These are phyloP conservation scores for Acanthopleura granulata DNA, from an alignment of 2,888 invertebrate species.

Conservation along the genomic window DNA sequence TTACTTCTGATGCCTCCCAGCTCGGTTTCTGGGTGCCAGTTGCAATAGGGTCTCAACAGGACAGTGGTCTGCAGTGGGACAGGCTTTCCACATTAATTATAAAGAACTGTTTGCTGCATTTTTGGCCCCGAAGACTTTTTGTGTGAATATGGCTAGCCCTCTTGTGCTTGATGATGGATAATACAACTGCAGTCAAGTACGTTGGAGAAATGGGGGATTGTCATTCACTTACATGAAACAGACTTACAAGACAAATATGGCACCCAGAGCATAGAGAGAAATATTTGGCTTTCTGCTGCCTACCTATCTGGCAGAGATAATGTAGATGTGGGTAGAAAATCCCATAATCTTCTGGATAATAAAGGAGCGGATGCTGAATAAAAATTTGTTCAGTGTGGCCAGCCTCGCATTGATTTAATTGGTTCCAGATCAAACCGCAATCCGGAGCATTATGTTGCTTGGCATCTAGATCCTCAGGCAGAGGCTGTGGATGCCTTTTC, in stretches of 20 bases:
- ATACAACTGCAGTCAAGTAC: neutral
- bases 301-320: neutral
- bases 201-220: neutral
- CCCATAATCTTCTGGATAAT: neutral
- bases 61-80: neutral
- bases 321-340: neutral
- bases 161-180: neutral
- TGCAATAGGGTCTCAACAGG: neutral
- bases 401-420: neutral
- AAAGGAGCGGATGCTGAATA: constrained; percentile 15
- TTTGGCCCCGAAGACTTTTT: neutral
- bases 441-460: neutral
- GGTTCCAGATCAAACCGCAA: neutral
- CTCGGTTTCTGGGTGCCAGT: neutral
- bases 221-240: neutral
- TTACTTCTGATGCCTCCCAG: neutral
- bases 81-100: neutral
- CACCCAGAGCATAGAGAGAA: neutral
- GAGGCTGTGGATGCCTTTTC: constrained; percentile 16
- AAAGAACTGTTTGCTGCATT: neutral
- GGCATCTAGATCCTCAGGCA: constrained; percentile 17
- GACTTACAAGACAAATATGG: neutral
- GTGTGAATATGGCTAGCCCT: neutral
- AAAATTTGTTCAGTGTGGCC: neutral
- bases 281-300: neutral